Evolutionary conservation across 1,140 invertebrate genomes (phyloP), one percentile per base, ranked within the genome.

Genomic region (Drosophila aff.): DNA sequence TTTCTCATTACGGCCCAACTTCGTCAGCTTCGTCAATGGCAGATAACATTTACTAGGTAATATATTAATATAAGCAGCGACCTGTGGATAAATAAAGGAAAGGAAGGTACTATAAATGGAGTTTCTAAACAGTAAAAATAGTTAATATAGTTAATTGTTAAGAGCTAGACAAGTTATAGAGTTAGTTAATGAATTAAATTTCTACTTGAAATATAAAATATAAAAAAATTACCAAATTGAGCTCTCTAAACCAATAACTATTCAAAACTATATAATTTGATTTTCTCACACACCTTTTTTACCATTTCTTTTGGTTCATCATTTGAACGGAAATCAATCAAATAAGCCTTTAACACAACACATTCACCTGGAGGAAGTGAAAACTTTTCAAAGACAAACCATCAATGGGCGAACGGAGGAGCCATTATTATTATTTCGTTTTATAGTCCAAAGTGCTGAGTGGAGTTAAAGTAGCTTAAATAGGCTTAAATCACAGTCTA

Each of bases 401-500:
- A 59, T 57, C 64, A 71, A 69, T 47, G 18, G 46, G 58, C 53
- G 53, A 72, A 44, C 43, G 43, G 47, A 10, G 47, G 15, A 36
- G 23, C 52, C 44, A 60, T 60, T 18, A 43, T 69, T 73, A 50
- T 60, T 36, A 41, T 72, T 60, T 18, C 41, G 49, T 71, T 72
- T 72, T 72, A 72, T 72, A 18, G 68, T 40, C 26, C 21, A 52
- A 73, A 72, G 66, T 69, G 62, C 47, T 21, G 44, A 60, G 44
- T 60, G 67, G 46, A 68, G 11, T 23, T 55, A 33, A 62, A 62
- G 46, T 55, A 31, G 60, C 58, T 62, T 36, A 33, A 66, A 47
- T 61, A 47, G 43, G 68, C 67, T 61, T 73, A 73, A 73, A 73
- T 73, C 69, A 60, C 43, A 73, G 68, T 73, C 68, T 73, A 73